Conservation (phyloP, 2,888 invertebrate species). For the Lysandra coridon region DNA sequence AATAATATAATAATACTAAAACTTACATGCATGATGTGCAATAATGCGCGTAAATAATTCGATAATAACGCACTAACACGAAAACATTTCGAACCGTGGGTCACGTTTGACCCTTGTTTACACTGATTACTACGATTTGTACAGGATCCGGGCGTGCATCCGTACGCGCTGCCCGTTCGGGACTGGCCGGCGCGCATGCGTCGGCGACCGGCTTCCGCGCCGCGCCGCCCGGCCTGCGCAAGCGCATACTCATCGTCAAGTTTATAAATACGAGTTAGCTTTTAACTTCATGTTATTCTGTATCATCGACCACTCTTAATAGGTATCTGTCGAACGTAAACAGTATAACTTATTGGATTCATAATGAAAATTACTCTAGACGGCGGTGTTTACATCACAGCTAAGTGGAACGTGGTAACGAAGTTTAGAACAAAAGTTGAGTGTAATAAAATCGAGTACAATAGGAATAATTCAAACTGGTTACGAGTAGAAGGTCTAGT, state of each 20-base stretch:
- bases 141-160: slow-evolving; percentile 48
- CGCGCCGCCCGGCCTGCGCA: slow-evolving; percentile 40
- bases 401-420: slow-evolving; percentile 28
- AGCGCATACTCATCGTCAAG: slow-evolving; percentile 40
- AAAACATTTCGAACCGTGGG: slow-evolving; percentile 61
- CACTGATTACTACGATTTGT: slow-evolving; percentile 32
- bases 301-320: slow-evolving; percentile 17
- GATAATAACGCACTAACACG: slow-evolving; percentile 55
- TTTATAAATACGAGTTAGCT: slow-evolving; percentile 29
- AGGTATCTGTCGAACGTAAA: slow-evolving; percentile 19
- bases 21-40: slow-evolving; percentile 74
- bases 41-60: slow-evolving; percentile 48
- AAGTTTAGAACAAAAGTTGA: slow-evolving; percentile 27
- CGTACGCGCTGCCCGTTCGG: slow-evolving; percentile 51
- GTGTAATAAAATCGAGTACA: slow-evolving; percentile 26
- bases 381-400: slow-evolving; percentile 4
- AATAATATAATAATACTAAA: slow-evolving; percentile 25
- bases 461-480: slow-evolving; percentile 21
- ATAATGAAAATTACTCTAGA: slow-evolving; percentile 13
- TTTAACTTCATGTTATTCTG: slow-evolving; percentile 21
- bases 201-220: slow-evolving; percentile 34
- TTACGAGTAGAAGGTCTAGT: slow-evolving; percentile 32
- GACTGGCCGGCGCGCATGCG: slow-evolving; percentile 47
- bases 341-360: slow-evolving; percentile 1
- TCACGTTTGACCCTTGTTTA: slow-evolving; percentile 60